Base-by-base conservation (phyloP, 2,113 vertebrate genomes). In the Siphamia tubifer region DNA sequence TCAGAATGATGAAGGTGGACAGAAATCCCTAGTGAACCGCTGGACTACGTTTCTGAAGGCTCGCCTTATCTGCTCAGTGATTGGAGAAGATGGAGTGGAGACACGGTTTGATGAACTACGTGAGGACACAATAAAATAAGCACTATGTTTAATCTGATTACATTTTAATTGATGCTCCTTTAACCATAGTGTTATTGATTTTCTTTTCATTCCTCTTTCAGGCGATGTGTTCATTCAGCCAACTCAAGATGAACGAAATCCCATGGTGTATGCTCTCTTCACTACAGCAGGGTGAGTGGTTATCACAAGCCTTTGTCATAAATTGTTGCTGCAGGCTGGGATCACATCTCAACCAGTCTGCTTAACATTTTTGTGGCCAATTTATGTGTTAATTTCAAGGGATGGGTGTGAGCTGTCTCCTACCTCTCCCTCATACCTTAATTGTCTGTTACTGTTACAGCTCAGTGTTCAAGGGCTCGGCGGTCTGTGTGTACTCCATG, bases 1-100 rank as follows among this genome's bases (percentile, higher is more conserved):
- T 68, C 39, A 95, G 94, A 95, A 95, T 48, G 94, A 95, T 25
- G 93, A 94, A 51, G 94, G 94, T 3, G 94, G 94, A 0, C 92
- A 94, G 79, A 93, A 94, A 34, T 94, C 92, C 7, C 85, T 95
- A 77, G 92, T 95, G 66, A 94, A 93, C 87, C 94, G 94, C 66
- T 95, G 94, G 94, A 95, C 93, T 0, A 95, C 93, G 0, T 95
- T 94, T 77, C 89, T 95, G 38, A 95, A 95, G 74, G 94, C 94
- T 1, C 91, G 94, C 1, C 90, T 95, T 3, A 92, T 95, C 69
- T 95, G 94, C 39, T 95, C 94, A 0, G 94, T 95, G 70, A 92
- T 93, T 8, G 94, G 93, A 13, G 87, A 89, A 1, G 94, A 95
- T 3, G 93, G 93, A 4, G 92, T 95, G 56, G 94, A 95, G 87